phyloP scores from a whole-genome alignment of 2,797 vertebrate species.

The Trachops cirrhosus region DNA sequence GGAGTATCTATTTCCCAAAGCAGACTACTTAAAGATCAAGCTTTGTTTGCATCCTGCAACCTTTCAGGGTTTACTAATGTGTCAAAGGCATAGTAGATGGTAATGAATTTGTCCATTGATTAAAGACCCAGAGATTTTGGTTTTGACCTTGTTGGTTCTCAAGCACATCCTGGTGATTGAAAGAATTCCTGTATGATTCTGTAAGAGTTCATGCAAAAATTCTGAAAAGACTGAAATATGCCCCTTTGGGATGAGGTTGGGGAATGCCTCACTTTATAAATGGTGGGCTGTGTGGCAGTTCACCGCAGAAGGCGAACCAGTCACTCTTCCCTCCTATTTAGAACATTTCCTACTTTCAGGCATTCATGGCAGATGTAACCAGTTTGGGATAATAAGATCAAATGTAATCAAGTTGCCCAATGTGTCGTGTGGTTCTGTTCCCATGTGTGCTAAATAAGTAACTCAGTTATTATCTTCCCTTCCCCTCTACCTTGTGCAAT shows the following conservation, averaged over 20 bases:
- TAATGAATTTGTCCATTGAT: not conserved
- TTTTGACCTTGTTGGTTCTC: not conserved
- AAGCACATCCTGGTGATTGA: not conserved
- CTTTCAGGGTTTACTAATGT: not conserved
- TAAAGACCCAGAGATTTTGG: not conserved
- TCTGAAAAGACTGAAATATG: not conserved
- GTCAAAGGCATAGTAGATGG: not conserved
- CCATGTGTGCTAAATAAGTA: constrained; percentile 27
- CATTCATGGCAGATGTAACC: not conserved
- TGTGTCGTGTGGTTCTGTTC: constrained; percentile 14
- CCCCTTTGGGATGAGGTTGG: not conserved
- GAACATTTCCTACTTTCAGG: constrained; percentile 25
- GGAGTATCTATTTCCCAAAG: not conserved
- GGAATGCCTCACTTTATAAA: not conserved
- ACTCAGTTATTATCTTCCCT: not conserved
- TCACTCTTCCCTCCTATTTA: not conserved
- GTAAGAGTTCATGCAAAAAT: not conserved
- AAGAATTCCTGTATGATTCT: not conserved
- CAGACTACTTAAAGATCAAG: not conserved
- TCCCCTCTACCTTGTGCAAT: not conserved
- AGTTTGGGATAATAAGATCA: constrained; percentile 45
- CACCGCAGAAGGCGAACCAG: not conserved
- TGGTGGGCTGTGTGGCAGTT: not conserved
- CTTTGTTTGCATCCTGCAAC: not conserved
- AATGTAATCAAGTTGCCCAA: constrained; percentile 34